Conservation (phyloP, 2,797 vertebrate genomes). For the Sebastes hubbsi region DNA sequence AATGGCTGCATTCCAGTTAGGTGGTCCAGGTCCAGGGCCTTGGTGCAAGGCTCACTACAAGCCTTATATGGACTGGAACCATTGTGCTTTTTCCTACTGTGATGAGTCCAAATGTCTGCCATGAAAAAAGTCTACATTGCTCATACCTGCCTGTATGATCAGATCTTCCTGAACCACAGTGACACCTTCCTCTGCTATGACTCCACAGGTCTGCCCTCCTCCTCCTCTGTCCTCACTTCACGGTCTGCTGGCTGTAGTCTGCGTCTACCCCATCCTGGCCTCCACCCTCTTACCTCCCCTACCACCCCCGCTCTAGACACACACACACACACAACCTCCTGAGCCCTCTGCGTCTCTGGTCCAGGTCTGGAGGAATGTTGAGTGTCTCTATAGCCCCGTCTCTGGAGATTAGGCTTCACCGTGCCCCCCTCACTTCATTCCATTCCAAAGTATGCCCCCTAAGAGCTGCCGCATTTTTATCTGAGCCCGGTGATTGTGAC, state of each 20-base stretch:
- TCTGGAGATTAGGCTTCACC: conserved; percentile 72
- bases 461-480: conserved; percentile 81
- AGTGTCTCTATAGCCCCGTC: conserved; percentile 75
- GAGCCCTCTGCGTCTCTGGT: conserved; percentile 49
- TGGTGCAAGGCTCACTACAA: neutral
- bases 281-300: neutral
- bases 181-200: neutral
- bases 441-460: conserved; percentile 76
- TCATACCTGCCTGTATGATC: neutral
- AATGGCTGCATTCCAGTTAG: neutral
- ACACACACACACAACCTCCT: conserved; percentile 7
- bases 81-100: neutral
- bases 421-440: conserved; percentile 68
- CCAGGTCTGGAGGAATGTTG: conserved; percentile 77
- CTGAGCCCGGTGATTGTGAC: conserved; percentile 82
- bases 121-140: neutral
- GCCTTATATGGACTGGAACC: conserved; percentile 9
- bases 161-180: neutral
- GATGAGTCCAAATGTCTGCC: neutral
- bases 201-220: neutral
- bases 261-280: conserved; percentile 5
- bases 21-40: neutral
- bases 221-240: conserved; percentile 3
- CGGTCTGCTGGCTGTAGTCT: conserved; percentile 8
- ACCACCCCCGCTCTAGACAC: neutral